Evolutionary conservation across 1,140 invertebrate genomes (phyloP).

Genomic region (Eupristina koningsbergeri): DNA sequence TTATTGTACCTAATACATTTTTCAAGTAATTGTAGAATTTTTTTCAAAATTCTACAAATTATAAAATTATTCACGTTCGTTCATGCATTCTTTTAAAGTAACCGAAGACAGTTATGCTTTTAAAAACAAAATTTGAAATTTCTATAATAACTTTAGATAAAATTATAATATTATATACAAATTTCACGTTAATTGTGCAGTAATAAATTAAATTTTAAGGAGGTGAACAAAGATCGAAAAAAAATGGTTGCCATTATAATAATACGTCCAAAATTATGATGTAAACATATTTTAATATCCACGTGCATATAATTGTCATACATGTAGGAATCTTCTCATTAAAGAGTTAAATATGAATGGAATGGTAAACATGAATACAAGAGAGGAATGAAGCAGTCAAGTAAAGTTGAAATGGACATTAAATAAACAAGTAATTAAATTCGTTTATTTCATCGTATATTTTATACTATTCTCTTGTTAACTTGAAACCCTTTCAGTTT

Average conservation of each 20-base stretch:
- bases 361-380: too few species aligned
- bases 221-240: background rate
- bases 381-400: background rate
- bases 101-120: background rate
- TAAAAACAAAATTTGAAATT: background rate
- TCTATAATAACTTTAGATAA: background rate
- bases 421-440: background rate
- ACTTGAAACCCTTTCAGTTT: background rate
- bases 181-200: background rate
- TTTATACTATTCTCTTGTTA: background rate
- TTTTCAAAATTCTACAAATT: background rate
- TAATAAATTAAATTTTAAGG: background rate
- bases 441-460: background rate
- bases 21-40: too few species aligned
- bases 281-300: background rate
- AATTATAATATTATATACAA: too few species aligned
- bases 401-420: background rate
- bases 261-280: background rate
- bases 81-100: background rate
- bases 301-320: background rate
- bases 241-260: background rate
- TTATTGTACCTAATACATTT: too few species aligned
- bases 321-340: too few species aligned
- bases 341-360: too few species aligned
- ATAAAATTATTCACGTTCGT: background rate